These are phyloP conservation scores for Drosophila pseudoobscura DNA, from an alignment of 1,140 invertebrate genomes.

Conservation along the genomic window DNA sequence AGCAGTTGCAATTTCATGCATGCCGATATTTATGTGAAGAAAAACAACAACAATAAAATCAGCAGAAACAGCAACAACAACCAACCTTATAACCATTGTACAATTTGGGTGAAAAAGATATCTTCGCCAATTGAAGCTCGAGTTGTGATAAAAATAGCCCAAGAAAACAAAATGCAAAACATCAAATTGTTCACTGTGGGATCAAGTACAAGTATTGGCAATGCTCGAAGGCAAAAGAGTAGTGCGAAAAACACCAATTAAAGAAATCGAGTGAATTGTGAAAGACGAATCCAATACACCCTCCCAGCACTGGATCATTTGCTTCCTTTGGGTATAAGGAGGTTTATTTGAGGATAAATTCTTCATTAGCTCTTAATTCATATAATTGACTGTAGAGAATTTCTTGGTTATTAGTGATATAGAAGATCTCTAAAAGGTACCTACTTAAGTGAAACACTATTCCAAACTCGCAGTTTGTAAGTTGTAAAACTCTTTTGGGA, in stretches of 20 bases:
- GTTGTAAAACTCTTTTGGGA: not conserved
- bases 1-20: conserved; percentile 78
- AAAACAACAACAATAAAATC: conserved; percentile 37
- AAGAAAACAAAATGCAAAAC: conserved; percentile 39
- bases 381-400: too few relatives aligned
- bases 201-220: conserved; percentile 40
- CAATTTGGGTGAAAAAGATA: conserved; percentile 20
- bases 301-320: not conserved
- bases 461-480: not conserved
- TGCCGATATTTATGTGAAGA: conserved; percentile 54
- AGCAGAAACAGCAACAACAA: conserved; percentile 21
- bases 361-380: too few relatives aligned
- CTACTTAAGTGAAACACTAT: not conserved
- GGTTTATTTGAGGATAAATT: too few relatives aligned
- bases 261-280: not conserved
- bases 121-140: conserved; percentile 35
- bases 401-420: too few relatives aligned
- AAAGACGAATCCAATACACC: conserved; percentile 2
- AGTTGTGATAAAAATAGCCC: conserved; percentile 45
- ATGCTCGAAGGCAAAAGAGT: conserved; percentile 19
- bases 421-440: too few relatives aligned
- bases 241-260: conserved; percentile 14
- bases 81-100: conserved; percentile 44
- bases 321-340: too few relatives aligned
- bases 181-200: conserved; percentile 41